phyloP scores from a whole-genome alignment of 30 jellyfish, hydroid and myxozoan genomes.

The Turritopsis rubra region DNA sequence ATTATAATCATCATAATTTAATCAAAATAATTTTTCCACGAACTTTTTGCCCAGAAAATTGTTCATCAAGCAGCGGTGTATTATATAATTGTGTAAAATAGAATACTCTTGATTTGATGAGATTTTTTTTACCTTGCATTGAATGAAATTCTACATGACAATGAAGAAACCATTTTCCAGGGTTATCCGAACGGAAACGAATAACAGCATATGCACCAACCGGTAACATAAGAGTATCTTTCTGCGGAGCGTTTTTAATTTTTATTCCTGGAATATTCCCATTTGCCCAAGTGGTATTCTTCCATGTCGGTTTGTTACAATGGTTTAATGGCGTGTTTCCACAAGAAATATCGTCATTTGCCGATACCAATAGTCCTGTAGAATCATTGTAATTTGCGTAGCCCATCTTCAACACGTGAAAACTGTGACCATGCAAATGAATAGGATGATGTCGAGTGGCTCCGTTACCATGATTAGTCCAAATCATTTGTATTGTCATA shows the following conservation, averaged over 20 bases:
- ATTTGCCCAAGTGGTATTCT: conserved; percentile 6
- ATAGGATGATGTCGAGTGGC: conserved; percentile 41
- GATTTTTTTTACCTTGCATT: conserved; percentile 31
- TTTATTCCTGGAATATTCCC: conserved; percentile 38
- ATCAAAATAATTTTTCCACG: too few species aligned
- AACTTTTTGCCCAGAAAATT: too few species aligned
- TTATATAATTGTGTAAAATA: too few species aligned
- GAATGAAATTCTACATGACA: conserved; percentile 45
- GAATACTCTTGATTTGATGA: too few species aligned
- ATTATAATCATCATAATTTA: too few species aligned
- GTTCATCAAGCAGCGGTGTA: too few species aligned
- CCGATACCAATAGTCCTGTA: neutral
- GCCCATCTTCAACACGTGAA: conserved; percentile 38
- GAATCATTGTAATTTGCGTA: conserved; percentile 18
- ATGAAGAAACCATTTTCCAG: conserved; percentile 52
- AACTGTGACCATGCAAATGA: conserved; percentile 46
- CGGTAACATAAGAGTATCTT: conserved; percentile 42
- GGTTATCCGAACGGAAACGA: conserved; percentile 34
- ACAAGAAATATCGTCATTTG: conserved; percentile 25
- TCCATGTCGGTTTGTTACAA: conserved; percentile 37
- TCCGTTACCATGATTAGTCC: conserved; percentile 42
- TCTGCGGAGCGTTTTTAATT: conserved; percentile 28
- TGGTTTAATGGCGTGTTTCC: neutral
- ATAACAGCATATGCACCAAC: conserved; percentile 43
- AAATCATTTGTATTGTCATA: conserved; percentile 38